Evolutionary conservation across 2,888 invertebrate genomes (phyloP).

Genomic region (Bellardia pandia): DNA sequence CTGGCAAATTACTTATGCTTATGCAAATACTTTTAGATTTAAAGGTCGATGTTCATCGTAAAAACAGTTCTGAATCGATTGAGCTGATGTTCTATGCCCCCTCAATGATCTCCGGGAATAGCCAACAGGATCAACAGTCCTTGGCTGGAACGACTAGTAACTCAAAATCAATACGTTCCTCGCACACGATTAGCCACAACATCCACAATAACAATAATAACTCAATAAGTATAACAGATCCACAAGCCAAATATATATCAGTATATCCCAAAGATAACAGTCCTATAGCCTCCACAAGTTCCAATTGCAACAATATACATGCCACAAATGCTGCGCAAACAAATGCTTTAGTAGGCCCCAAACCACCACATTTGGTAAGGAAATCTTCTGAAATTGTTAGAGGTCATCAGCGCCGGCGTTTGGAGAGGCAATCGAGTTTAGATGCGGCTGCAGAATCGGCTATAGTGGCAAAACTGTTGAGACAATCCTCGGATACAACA

Average conservation of each 20-base stretch:
- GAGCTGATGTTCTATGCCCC: slow-evolving; percentile 88
- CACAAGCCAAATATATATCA: slow-evolving; percentile 79
- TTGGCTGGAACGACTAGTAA: slow-evolving; percentile 79
- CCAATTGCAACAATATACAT: slow-evolving; percentile 41
- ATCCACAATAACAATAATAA: slow-evolving; percentile 54
- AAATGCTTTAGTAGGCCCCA: slow-evolving; percentile 72
- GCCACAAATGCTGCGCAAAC: slow-evolving; percentile 48
- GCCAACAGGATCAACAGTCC: slow-evolving; percentile 81
- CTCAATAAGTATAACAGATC: slow-evolving; percentile 52
- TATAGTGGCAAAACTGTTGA: slow-evolving; percentile 77
- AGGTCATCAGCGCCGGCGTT: slow-evolving; percentile 77
- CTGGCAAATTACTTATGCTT: neutral
- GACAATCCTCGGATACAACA: slow-evolving; percentile 78
- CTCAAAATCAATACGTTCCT: slow-evolving; percentile 79
- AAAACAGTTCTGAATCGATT: slow-evolving; percentile 95
- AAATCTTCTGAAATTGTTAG: slow-evolving; percentile 80
- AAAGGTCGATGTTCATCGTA: slow-evolving; percentile 96
- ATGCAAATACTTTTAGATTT: slow-evolving; percentile 86
- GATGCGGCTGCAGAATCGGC: slow-evolving; percentile 79
- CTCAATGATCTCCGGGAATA: slow-evolving; percentile 78
- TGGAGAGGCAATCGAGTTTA: slow-evolving; percentile 82
- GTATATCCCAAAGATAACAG: slow-evolving; percentile 80
- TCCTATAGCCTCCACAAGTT: slow-evolving; percentile 67
- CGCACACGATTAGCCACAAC: slow-evolving; percentile 60
- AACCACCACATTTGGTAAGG: slow-evolving; percentile 77